Evolutionary conservation across 2,797 vertebrate species (phyloP), one percentile per base, ranked within the genome.

Genomic region (Lacerta agilis): DNA sequence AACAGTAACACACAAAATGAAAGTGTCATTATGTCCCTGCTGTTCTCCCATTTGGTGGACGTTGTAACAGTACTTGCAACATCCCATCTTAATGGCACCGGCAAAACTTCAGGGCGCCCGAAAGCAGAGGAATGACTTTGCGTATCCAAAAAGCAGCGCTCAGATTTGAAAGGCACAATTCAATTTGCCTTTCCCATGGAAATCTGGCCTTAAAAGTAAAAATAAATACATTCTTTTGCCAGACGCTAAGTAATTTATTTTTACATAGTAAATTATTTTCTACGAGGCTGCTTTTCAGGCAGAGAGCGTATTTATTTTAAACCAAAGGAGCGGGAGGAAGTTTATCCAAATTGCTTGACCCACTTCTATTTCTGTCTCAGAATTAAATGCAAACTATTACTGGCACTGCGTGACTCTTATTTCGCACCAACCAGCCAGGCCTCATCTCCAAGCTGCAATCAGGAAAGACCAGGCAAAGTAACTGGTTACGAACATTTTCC

Each of bases 401-500:
- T 94, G 91, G 95, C 94, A 91, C 82, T 82, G 80, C 92, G 92
- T 90, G 73, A 94, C 89, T 95, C 93, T 91, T 89, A 4, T 78
- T 90, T 94, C 92, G 95, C 86, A 43, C 89, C 72, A 92, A 95
- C 94, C 95, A 96, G 92, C 93, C 91, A 91, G 94, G 93, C 88
- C 3, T 49, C 96, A 96, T 96, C 96, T 96, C 94, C 92, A 91
- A 96, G 88, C 55, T 95, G 92, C 94, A 94, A 96, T 95, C 94
- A 95, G 96, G 95, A 96, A 97, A 97, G 96, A 96, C 81, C 90
- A 96, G 95, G 94, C 96, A 96, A 97, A 96, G 94, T 95, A 96
- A 97, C 94, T 89, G 88, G 91, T 97, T 96, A 95, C 93, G 94
- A 97, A 96, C 93, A 96, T 96, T 97, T 97, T 96, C 96, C 96